Base-by-base conservation (phyloP, 2,113 vertebrate genomes). In the Gasterosteus aculeatus region DNA sequence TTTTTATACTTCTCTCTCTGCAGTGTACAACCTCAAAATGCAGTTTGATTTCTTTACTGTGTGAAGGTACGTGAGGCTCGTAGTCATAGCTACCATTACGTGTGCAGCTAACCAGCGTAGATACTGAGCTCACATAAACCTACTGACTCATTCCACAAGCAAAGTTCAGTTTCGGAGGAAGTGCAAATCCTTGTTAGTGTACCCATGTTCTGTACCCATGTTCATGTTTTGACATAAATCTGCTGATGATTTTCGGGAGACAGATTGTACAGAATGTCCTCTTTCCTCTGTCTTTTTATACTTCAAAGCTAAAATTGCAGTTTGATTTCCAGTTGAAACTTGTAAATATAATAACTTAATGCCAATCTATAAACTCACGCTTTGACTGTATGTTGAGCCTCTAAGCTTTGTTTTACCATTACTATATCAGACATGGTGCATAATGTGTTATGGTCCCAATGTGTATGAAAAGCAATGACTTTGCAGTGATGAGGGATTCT, bases 41-140 rank as follows among this genome's bases (percentile, higher is more conserved):
- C n/a, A n/a, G n/a, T n/a, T n/a, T n/a, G n/a, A n/a, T n/a, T n/a
- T n/a, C n/a, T n/a, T n/a, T n/a, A n/a, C n/a, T n/a, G n/a, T n/a
- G 91, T 95, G 19, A 96, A 98, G 96, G 98, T 99, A 86, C 2
- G 82, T 64, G 2, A 51, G 15, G 11, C 5, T 44, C 4, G 7
- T 12, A 9, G 10, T 42, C 7, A n/a, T n/a, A n/a, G n/a, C n/a
- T n/a, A n/a, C n/a, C 35, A 7, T 10, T 42, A n/a, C 29, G 9
- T 29, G 59, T 57, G 38, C 22, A 19, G 58, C 5, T 51, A 33
- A 12, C 61, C 5, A 12, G 49, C 16, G 22, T 11, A 5, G 22
- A 2, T 4, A 7, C 35, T 10, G 15, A 67, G 26, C 29, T 61
- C 26, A 35, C 3, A 1, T 33, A 31, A 4, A 29, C 2, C 8